phyloP scores from a whole-genome alignment of 1,140 invertebrate species.

The Arctopsyche grandis region DNA sequence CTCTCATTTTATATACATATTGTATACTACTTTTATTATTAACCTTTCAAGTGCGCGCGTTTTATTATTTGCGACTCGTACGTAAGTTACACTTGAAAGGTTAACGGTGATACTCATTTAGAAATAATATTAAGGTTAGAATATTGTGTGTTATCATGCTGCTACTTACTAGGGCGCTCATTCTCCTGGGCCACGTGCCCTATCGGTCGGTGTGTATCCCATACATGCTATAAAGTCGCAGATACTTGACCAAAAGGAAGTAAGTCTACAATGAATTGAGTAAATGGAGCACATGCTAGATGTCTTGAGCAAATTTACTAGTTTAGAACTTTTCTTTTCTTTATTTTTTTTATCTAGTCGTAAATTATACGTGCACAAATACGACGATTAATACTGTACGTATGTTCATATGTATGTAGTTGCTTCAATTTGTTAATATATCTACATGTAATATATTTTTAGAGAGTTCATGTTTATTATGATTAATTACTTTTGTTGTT shows the following conservation, averaged over 20 bases:
- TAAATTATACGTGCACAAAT: not conserved
- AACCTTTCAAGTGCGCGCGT: conserved; percentile 54
- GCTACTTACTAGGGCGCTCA: conserved; percentile 79
- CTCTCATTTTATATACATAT: too few relatives aligned
- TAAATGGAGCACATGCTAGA: conserved; percentile 28
- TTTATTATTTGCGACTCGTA: conserved; percentile 59
- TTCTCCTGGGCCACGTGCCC: conserved; percentile 85
- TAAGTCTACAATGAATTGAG: conserved; percentile 71
- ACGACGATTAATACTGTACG: not conserved
- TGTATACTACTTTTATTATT: not conserved
- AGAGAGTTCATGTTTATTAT: too few relatives aligned
- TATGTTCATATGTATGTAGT: not conserved
- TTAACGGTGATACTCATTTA: not conserved
- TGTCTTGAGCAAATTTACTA: not conserved
- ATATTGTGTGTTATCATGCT: conserved; percentile 66
- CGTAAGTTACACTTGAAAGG: conserved; percentile 48
- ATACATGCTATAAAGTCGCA: conserved; percentile 86
- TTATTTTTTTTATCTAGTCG: not conserved
- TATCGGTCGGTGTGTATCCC: conserved; percentile 87
- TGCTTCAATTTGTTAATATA: too few relatives aligned
- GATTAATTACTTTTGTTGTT: too few relatives aligned
- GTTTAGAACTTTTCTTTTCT: not conserved
- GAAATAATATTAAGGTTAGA: conserved; percentile 8
- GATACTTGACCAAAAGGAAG: conserved; percentile 85
- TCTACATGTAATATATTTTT: too few relatives aligned